Percentiles rank a stretch among this genome's conserved stretches.
These are phyloP conservation scores for Echiichthys vipera DNA, from an alignment of 2,797 vertebrate genomes.

Conservation along the genomic window DNA sequence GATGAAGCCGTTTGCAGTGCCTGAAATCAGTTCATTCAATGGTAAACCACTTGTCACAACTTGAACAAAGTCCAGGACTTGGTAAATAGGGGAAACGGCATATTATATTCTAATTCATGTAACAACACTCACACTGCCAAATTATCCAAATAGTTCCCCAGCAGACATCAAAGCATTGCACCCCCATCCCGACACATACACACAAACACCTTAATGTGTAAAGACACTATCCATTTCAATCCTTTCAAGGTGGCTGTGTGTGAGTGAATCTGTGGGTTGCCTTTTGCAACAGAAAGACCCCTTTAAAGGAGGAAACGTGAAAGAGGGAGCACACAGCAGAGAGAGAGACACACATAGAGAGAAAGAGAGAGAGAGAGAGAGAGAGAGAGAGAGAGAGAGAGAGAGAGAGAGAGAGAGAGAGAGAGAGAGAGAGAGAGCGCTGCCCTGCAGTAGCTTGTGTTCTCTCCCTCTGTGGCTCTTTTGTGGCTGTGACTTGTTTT, in stretches of 20 bases:
- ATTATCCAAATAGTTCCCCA: not conserved
- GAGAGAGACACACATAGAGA: constrained; percentile 1
- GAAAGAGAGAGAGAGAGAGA: constrained; percentile 16
- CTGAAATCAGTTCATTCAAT: constrained; percentile 6
- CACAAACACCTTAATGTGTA: constrained; percentile 51
- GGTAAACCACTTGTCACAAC: constrained; percentile 11
- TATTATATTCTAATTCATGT: not conserved
- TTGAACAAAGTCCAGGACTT: not conserved
- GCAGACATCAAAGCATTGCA: not conserved
- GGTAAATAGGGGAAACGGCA: not conserved
- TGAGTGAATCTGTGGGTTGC: constrained; percentile 50
- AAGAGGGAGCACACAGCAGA: constrained; percentile 35
- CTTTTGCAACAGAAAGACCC: constrained; percentile 53
- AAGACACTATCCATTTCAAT: constrained; percentile 64
- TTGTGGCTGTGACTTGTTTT: constrained; percentile 76
- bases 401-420: constrained; percentile 1
- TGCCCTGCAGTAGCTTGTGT: constrained; percentile 70
- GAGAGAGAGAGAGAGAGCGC: constrained; percentile 19
- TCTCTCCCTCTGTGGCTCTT: constrained; percentile 67
- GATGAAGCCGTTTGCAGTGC: constrained; percentile 19
- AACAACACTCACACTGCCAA: not conserved
- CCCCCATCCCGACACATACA: not conserved
- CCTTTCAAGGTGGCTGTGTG: constrained; percentile 44
- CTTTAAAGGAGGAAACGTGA: constrained; percentile 58
- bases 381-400: not conserved